Percentiles rank a stretch among this genome's conserved stretches.
Evolutionary conservation across 2,888 invertebrate species (phyloP).

Genomic region (Drosophila macrospina): DNA sequence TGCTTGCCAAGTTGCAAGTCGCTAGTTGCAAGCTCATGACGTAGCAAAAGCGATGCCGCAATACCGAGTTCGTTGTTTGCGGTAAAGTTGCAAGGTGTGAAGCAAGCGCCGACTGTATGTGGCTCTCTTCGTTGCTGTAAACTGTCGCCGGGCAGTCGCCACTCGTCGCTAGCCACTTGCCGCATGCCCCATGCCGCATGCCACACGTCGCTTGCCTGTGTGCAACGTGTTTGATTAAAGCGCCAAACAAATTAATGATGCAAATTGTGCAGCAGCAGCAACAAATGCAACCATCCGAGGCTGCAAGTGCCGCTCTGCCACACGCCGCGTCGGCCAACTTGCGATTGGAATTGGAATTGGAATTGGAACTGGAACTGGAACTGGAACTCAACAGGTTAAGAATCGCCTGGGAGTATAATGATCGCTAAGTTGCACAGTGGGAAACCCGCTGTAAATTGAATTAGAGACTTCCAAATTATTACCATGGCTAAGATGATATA

Average conservation of each 20-base stretch:
- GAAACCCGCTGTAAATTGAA: neutral
- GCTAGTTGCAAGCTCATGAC: constrained; percentile 34
- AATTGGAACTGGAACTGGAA: constrained; percentile 15
- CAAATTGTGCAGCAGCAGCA: constrained; percentile 59
- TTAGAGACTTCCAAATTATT: neutral
- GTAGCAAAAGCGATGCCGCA: constrained; percentile 42
- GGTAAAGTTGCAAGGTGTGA: constrained; percentile 34
- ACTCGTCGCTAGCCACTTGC: constrained; percentile 5
- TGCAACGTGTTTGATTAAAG: constrained; percentile 9
- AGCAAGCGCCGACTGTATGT: constrained; percentile 17
- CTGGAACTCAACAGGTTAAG: constrained; percentile 3
- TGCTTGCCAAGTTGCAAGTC: constrained; percentile 24
- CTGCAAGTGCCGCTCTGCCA: constrained; percentile 16
- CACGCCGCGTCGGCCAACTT: constrained; percentile 12
- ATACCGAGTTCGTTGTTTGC: constrained; percentile 24
- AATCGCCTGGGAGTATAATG: constrained; percentile 1
- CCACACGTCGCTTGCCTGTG: constrained; percentile 5
- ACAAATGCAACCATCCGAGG: constrained; percentile 20
- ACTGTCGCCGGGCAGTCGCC: constrained; percentile 27
- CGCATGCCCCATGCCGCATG: constrained; percentile 7
- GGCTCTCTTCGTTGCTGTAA: constrained; percentile 13
- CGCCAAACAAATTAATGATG: constrained; percentile 60
- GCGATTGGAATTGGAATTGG: constrained; percentile 1
- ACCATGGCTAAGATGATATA: constrained; percentile 1
- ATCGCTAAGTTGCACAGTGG: neutral